phyloP scores from a whole-genome alignment of 2,888 invertebrate genomes.

The Philereme transversata region DNA sequence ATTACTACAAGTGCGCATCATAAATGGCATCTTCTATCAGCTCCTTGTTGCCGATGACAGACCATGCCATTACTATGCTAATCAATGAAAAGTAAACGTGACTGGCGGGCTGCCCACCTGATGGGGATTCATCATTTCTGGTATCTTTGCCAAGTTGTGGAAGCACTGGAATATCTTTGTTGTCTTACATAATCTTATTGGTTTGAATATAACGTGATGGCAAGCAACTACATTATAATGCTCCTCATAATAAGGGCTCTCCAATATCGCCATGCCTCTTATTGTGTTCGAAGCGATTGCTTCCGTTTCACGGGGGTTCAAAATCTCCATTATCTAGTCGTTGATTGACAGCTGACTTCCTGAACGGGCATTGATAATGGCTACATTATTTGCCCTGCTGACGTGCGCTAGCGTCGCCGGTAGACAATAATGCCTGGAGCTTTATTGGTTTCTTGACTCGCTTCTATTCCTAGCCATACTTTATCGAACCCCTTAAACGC shows the following conservation, averaged over 20 bases:
- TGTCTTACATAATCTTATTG: background rate
- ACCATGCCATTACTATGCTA: conserved; percentile 16
- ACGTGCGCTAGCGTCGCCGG: conserved; percentile 48
- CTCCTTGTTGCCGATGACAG: conserved; percentile 17
- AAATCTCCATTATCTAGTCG: conserved; percentile 70
- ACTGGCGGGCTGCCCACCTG: conserved; percentile 4
- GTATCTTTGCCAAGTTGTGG: too few species aligned
- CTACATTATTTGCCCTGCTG: too few species aligned
- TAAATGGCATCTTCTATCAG: conserved; percentile 33
- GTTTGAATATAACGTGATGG: conserved; percentile 1
- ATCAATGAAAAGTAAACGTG: conserved; percentile 16
- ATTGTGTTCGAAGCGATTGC: conserved; percentile 51
- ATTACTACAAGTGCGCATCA: conserved; percentile 28
- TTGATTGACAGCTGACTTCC: conserved; percentile 79
- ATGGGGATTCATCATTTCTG: background rate
- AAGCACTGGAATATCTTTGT: background rate
- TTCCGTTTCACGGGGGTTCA: conserved; percentile 70
- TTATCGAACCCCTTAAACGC: too few species aligned
- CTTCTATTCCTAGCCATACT: conserved; percentile 45
- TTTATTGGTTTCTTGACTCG: conserved; percentile 53
- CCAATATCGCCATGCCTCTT: conserved; percentile 32
- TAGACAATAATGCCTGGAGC: conserved; percentile 31
- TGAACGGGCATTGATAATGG: too few species aligned
- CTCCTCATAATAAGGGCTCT: conserved; percentile 35
- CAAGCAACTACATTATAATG: conserved; percentile 31